phyloP scores from a whole-genome alignment of 2,888 invertebrate species.

The Himalopsyche anomala region DNA sequence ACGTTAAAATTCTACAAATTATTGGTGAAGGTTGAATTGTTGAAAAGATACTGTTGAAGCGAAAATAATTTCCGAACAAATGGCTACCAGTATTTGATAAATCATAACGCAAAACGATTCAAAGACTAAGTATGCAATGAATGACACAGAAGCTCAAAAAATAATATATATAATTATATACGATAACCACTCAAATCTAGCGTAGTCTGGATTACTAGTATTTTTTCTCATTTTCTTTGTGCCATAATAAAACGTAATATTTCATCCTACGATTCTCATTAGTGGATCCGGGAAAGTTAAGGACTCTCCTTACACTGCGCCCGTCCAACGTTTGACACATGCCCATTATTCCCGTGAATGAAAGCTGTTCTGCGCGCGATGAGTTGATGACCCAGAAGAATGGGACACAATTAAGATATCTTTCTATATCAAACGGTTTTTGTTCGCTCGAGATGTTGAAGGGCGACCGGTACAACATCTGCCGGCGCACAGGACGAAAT shows the following conservation, averaged over 20 bases:
- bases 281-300: slow-evolving; percentile 18
- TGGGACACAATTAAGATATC: slow-evolving; percentile 56
- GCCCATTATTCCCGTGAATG: slow-evolving; percentile 32
- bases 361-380: slow-evolving; percentile 49
- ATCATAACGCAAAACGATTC: too few species aligned
- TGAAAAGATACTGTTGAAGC: too few species aligned
- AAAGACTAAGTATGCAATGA: too few species aligned
- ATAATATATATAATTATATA: neutral
- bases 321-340: slow-evolving; percentile 34
- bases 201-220: slow-evolving; percentile 7
- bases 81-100: too few species aligned
- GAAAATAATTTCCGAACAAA: too few species aligned
- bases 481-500: slow-evolving; percentile 49
- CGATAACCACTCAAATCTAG: slow-evolving; percentile 10
- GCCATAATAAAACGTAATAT: slow-evolving; percentile 9
- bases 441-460: slow-evolving; percentile 42
- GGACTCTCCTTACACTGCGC: neutral
- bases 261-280: slow-evolving; percentile 41
- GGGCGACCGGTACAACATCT: neutral
- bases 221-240: slow-evolving; percentile 28
- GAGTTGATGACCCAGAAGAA: slow-evolving; percentile 54
- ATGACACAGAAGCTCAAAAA: too few species aligned
- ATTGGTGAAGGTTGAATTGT: too few species aligned
- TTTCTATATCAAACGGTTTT: slow-evolving; percentile 33
- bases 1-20: too few species aligned